Conservation (phyloP, 2,113 vertebrate genomes). For the Pheucticus melanocephalus region DNA sequence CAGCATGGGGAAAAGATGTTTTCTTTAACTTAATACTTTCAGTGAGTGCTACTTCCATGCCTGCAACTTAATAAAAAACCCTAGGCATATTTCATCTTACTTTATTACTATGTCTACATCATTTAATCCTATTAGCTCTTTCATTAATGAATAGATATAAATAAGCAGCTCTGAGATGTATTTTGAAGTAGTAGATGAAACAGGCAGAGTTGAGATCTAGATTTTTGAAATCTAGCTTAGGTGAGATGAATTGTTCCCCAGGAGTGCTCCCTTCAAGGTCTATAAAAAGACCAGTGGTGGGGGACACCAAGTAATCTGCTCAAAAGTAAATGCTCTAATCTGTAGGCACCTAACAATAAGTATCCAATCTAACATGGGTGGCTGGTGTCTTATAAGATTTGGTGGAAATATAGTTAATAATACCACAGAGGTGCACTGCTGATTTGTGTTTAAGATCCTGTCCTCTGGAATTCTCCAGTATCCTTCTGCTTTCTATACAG, state of each 20-base stretch:
- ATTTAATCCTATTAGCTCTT: background rate
- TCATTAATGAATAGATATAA: background rate
- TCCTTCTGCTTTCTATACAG: background rate
- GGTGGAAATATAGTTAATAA: background rate
- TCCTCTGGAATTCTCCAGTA: background rate
- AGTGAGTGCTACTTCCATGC: background rate
- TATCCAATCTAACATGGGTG: background rate
- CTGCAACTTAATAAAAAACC: background rate
- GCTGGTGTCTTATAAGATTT: background rate
- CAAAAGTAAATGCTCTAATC: background rate
- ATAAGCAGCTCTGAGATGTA: background rate
- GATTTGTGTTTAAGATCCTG: background rate
- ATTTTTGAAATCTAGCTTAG: background rate
- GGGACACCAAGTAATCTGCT: background rate
- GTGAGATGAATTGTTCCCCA: background rate
- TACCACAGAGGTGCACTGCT: background rate
- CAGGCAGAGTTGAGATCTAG: background rate
- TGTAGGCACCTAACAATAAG: background rate
- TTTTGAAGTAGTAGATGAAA: background rate
- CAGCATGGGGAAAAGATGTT: accelerated
- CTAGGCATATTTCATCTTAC: background rate
- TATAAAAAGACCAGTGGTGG: background rate
- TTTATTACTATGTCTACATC: background rate
- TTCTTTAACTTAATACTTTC: background rate
- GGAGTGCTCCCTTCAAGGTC: background rate